These are phyloP conservation scores for Acanthoscelides obtectus DNA, from an alignment of 2,888 invertebrate genomes.

Conservation along the genomic window DNA sequence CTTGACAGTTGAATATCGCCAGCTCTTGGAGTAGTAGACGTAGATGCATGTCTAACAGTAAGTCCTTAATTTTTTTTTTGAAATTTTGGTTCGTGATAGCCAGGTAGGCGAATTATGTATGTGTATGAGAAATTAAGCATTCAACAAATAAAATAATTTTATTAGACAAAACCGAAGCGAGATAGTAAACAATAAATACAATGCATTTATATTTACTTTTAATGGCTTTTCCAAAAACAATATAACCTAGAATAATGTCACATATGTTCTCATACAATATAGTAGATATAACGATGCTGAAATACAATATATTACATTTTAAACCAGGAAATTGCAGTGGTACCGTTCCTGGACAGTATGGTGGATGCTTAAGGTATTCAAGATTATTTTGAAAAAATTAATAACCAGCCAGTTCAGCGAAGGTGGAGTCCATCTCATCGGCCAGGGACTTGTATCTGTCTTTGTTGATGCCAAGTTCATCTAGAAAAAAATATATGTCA, in stretches of 20 bases:
- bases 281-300: background rate
- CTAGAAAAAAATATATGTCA: slow-evolving; percentile 49
- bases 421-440: slow-evolving; percentile 97
- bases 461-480: slow-evolving; percentile 93
- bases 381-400: slow-evolving; percentile 49
- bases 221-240: background rate
- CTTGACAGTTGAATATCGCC: no score
- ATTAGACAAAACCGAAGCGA: background rate
- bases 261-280: background rate
- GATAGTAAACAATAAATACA: background rate
- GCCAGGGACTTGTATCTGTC: slow-evolving; percentile 97
- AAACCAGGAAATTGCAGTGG: background rate
- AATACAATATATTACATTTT: background rate
- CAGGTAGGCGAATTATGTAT: no score
- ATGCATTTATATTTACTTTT: background rate
- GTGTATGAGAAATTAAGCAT: background rate
- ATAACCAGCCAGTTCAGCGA: slow-evolving; percentile 95
- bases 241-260: background rate
- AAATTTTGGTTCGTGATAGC: no score
- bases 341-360: background rate
- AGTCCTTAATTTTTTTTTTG: no score
- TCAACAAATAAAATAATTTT: background rate
- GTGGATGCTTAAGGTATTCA: background rate
- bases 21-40: no score
- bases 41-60: no score